Base-by-base conservation (phyloP, 2,888 invertebrate genomes). In the Selenia dentaria region DNA sequence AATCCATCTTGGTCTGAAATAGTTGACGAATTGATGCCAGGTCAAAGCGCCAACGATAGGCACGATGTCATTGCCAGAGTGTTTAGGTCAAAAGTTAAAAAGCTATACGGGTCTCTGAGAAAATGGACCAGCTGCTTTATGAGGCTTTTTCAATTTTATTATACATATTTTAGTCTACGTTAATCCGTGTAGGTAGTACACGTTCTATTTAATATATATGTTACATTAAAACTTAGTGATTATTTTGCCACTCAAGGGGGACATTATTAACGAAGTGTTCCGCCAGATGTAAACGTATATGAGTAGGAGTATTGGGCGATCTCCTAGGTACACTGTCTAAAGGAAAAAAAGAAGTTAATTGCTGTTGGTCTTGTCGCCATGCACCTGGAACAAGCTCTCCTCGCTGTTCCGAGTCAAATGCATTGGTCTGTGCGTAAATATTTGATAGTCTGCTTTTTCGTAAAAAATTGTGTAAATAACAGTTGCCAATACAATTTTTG, bases 1-100 rank as follows among this genome's bases (percentile, higher is more conserved):
- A 50, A 54, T 18, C 45, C 57, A 8, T 0, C 9, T 26, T 70
- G 66, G 64, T 41, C 13, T 37, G 65, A 70, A 63, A 71, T 67
- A n/a, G 36, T 2, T 10, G 3, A 26, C 2, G 13, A 22, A 9
- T 10, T 45, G 1, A 10, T 45, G 13, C 18, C 39, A 3, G 39
- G 45, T 4, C 45, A 45, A 31, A 26, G 12, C 2, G n/a, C 24
- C 1, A 25, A 3, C 3, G 36, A 32, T 5, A 6, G 43, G n/a
- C 43, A 32, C 8, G 43, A 37, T 6, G 6, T 39, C 5, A 14
- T 14, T 1, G 38, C 38, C 0, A 5, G n/a, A n/a, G 38, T 0
- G 2, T 39, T 39, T 10, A 2, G 6, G 1, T 0, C 16, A 31
- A 39, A 31, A 16, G 5, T 24, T 0, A 64, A 50, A 46, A 63